phyloP scores from a whole-genome alignment of 1,140 invertebrate species.

The Caenorhabditis elegans region WBcel235 BX284606.5:14989501-14990000 shows the following conservation, averaged over 20 bases:
- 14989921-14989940: not conserved
- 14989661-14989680: conserved; percentile 1
- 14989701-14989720: not conserved
- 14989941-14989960: not conserved
- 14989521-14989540: too few species aligned
- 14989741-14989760: not conserved
- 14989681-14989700: not conserved
- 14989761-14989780: not conserved
- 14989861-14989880: not conserved
- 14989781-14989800: not conserved
- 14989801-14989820: not conserved
- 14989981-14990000: conserved; percentile 10
- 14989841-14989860: not conserved
- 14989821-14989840: not conserved
- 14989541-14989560: too few species aligned
- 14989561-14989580: too few species aligned
- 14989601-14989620: not conserved
- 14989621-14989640: not conserved
- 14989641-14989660: not conserved
- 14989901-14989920: not conserved
- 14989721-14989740: not conserved
- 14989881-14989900: not conserved
- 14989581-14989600: too few species aligned
- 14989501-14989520: too few species aligned
- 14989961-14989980: not conserved